Percentiles rank a stretch among this genome's conserved stretches.
Conservation (phyloP, 2,797 vertebrate species). For the Danio tinwini region DNA sequence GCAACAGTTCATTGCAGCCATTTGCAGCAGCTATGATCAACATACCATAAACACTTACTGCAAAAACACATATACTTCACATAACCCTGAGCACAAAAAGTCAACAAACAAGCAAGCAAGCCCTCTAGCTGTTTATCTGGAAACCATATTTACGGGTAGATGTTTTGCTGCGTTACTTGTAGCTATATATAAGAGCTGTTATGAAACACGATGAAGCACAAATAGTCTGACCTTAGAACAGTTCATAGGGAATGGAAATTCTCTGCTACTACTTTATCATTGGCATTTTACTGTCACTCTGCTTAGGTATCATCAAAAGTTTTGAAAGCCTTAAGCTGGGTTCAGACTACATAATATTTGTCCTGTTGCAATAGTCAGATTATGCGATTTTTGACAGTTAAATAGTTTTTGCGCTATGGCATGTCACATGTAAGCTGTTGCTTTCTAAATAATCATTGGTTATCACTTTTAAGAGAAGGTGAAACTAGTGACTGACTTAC, state of each 20-base stretch:
- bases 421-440: too few relatives aligned
- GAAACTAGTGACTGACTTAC: too few relatives aligned
- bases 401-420: too few relatives aligned
- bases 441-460: too few relatives aligned
- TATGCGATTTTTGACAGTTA: too few relatives aligned
- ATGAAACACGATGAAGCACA: slow-evolving; percentile 51
- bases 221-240: slow-evolving; percentile 32
- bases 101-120: slow-evolving; percentile 2
- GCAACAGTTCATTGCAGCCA: background rate
- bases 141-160: slow-evolving; percentile 47
- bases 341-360: too few relatives aligned
- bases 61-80: background rate
- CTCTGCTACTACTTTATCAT: background rate
- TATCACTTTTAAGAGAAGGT: too few relatives aligned
- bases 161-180: slow-evolving; percentile 48
- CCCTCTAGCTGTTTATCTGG: background rate
- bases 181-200: slow-evolving; percentile 10
- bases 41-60: background rate
- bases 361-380: too few relatives aligned
- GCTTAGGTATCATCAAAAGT: background rate
- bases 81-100: slow-evolving; percentile 14
- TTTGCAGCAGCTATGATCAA: background rate
- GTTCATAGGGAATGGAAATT: background rate
- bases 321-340: background rate
- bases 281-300: background rate